Percentiles rank a stretch among this genome's conserved stretches.
Conservation (phyloP, 2,888 invertebrate genomes). For the Dermolepida albohirtum region DNA sequence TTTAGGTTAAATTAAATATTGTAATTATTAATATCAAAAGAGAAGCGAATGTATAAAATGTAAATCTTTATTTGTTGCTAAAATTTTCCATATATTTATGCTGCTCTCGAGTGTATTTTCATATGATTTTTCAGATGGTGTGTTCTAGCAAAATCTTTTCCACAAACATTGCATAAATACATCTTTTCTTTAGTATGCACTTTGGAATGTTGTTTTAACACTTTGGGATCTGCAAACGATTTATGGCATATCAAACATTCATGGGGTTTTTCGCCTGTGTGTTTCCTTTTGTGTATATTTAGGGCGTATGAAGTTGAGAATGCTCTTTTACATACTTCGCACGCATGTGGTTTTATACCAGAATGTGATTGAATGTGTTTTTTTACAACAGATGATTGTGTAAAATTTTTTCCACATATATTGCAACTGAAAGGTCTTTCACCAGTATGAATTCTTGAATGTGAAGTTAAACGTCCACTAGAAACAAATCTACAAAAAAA, state of each 20-base stretch:
- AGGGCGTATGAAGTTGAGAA: slow-evolving; percentile 55
- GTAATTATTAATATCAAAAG: no score
- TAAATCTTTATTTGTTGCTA: no score
- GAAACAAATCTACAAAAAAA: slow-evolving; percentile 56
- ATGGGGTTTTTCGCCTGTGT: slow-evolving; percentile 57
- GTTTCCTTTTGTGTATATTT: slow-evolving; percentile 54
- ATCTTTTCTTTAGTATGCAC: slow-evolving; percentile 53
- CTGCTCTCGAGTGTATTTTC: slow-evolving; percentile 50
- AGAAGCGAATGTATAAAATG: no score
- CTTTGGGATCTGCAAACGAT: slow-evolving; percentile 57
- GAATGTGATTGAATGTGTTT: slow-evolving; percentile 55
- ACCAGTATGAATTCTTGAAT: slow-evolving; percentile 55
- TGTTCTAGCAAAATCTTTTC: slow-evolving; percentile 54
- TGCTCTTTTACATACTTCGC: slow-evolving; percentile 53
- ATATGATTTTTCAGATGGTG: slow-evolving; percentile 55
- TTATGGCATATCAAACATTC: slow-evolving; percentile 54
- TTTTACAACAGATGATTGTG: slow-evolving; percentile 51
- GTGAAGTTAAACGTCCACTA: slow-evolving; percentile 54
- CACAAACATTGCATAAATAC: slow-evolving; percentile 54
- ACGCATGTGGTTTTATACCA: slow-evolving; percentile 52
- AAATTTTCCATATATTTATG: no score
- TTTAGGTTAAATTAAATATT: no score
- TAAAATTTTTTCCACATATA: slow-evolving; percentile 55
- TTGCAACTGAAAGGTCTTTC: slow-evolving; percentile 56
- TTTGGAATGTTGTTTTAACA: slow-evolving; percentile 54